Conservation (phyloP, 2,888 invertebrate genomes). For the Cantharis rufa region DNA sequence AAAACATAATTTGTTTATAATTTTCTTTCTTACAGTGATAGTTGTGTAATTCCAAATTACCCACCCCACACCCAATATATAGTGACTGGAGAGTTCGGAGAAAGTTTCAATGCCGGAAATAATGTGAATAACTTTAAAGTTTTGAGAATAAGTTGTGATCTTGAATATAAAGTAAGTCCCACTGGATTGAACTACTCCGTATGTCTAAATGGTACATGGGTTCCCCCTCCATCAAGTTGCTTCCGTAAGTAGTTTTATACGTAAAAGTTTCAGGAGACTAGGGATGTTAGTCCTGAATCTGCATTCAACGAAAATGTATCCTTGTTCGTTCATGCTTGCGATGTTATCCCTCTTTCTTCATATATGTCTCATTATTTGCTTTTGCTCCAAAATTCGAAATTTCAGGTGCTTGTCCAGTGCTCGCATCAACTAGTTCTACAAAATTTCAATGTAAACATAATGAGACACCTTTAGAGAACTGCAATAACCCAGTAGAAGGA, state of each 20-base stretch:
- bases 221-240: background rate
- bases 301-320: too few relatives aligned
- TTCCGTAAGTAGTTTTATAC: background rate
- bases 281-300: too few relatives aligned
- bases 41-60: background rate
- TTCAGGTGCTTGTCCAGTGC: background rate
- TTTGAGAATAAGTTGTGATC: background rate
- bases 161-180: background rate
- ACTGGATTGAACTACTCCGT: background rate
- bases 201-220: background rate
- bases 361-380: too few relatives aligned
- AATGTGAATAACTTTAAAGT: background rate
- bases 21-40: background rate
- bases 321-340: too few relatives aligned
- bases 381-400: background rate
- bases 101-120: background rate
- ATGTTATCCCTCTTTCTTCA: too few relatives aligned
- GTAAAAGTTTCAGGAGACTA: too few relatives aligned
- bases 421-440: background rate
- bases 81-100: background rate
- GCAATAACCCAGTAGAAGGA: background rate
- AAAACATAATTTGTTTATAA: too few relatives aligned
- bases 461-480: background rate
- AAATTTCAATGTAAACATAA: background rate
- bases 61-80: background rate